Evolutionary conservation across 2,113 vertebrate species (phyloP).

Genomic region (Sakesphorus luctuosus): DNA sequence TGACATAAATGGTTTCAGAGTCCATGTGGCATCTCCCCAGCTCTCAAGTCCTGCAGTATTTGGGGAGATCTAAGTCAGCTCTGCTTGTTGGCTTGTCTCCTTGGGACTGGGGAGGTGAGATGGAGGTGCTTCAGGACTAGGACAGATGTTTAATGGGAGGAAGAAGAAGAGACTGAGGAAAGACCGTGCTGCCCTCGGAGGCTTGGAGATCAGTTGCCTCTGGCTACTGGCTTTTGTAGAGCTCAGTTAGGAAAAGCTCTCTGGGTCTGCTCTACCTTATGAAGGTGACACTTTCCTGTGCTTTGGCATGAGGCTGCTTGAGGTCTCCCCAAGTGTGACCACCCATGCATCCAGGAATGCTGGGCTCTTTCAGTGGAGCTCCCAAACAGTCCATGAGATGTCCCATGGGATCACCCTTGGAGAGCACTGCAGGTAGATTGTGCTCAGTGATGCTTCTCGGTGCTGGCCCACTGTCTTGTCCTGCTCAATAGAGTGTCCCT

Average conservation of each 20-base stretch:
- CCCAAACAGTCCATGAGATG: not conserved
- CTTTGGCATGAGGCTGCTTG: not conserved
- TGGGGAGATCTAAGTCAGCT: not conserved
- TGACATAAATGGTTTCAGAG: not conserved
- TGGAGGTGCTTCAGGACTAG: not conserved
- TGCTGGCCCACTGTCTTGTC: not conserved
- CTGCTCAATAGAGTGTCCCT: not conserved
- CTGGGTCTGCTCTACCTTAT: not conserved
- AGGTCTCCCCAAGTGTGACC: not conserved
- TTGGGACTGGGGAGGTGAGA: not conserved
- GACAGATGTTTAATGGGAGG: not conserved
- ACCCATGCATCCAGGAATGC: not conserved
- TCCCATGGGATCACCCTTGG: not conserved
- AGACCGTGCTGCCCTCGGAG: not conserved
- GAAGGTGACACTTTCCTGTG: not conserved
- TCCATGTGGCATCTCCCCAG: not conserved
- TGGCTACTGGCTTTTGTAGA: not conserved
- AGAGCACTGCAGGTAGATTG: not conserved
- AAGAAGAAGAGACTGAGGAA: not conserved
- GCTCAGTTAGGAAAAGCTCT: not conserved
- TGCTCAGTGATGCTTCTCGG: not conserved
- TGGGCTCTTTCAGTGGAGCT: not conserved
- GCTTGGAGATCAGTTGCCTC: rapidly evolving
- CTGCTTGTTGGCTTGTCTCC: not conserved
- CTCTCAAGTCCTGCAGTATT: not conserved